Conservation (phyloP, 2,888 invertebrate species). For the Argyresthia goedartella region DNA sequence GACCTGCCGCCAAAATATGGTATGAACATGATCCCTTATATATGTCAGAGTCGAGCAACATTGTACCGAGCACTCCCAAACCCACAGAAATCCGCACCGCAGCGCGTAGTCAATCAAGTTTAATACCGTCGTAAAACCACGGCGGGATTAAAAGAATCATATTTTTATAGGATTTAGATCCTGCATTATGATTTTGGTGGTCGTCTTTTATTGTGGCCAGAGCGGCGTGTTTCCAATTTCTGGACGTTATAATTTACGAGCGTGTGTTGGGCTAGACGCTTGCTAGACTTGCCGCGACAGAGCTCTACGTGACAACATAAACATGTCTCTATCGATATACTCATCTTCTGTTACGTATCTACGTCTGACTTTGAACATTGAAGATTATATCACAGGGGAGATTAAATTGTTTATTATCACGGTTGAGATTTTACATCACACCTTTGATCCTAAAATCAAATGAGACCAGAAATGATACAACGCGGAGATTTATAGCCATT, state of each 20-base stretch:
- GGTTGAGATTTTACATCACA: no score
- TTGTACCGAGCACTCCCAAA: constrained; percentile 38
- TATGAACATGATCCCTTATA: constrained; percentile 31
- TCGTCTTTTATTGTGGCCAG: constrained; percentile 43
- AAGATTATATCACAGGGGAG: neutral
- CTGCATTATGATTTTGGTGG: constrained; percentile 52
- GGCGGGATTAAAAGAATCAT: constrained; percentile 63
- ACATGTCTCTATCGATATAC: neutral
- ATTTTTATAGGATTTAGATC: constrained; percentile 68
- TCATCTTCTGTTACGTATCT: no score
- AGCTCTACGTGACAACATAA: neutral
- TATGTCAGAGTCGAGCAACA: constrained; percentile 59
- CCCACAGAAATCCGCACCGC: constrained; percentile 24
- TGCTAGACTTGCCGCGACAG: constrained; percentile 29
- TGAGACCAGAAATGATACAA: no score
- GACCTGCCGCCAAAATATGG: constrained; percentile 49
- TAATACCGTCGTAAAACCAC: constrained; percentile 61
- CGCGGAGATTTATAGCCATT: no score
- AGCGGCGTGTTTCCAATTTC: constrained; percentile 57
- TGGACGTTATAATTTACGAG: constrained; percentile 53
- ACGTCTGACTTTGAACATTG: neutral
- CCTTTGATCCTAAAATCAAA: no score
- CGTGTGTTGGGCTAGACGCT: constrained; percentile 40
- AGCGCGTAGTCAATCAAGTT: constrained; percentile 59
- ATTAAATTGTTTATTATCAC: no score